Conservation (phyloP, 1,140 invertebrate genomes). For the Mesaphorura yosii region DNA sequence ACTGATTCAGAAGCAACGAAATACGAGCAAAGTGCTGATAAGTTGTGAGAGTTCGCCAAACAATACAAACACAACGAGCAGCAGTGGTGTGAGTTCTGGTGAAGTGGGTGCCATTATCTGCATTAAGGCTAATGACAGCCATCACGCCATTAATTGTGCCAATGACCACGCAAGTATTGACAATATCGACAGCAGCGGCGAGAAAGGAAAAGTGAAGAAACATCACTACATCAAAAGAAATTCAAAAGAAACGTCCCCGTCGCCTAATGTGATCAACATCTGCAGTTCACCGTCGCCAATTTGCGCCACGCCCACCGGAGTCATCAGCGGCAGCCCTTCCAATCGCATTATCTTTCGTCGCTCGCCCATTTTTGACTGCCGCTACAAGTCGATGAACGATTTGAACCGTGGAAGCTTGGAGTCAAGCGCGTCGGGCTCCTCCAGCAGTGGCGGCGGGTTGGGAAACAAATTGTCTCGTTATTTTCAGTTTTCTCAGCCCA, state of each 20-base stretch:
- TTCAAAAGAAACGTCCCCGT: not conserved
- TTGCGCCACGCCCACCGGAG: not conserved
- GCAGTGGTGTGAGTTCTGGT: not conserved
- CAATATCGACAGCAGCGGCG: too few species aligned
- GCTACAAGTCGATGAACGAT: conserved; percentile 31
- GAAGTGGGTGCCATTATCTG: not conserved
- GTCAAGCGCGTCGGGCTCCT: conserved; percentile 16
- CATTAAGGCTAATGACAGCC: too few species aligned
- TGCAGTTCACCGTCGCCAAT: conserved; percentile 2
- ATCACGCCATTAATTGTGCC: too few species aligned
- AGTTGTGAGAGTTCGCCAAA: conserved; percentile 13
- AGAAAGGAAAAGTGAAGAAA: conserved; percentile 5
- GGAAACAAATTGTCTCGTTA: conserved; percentile 16
- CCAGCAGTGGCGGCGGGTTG: too few species aligned
- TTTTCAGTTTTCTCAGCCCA: conserved; percentile 18
- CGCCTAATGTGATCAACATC: not conserved
- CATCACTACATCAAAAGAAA: conserved; percentile 18
- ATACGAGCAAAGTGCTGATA: not conserved
- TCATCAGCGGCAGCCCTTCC: conserved; percentile 20
- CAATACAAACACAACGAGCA: conserved; percentile 8
- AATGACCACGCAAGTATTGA: too few species aligned
- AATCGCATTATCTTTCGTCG: conserved; percentile 25
- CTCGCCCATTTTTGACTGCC: conserved; percentile 28
- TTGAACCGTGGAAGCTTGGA: conserved; percentile 25
- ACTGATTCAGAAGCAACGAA: not conserved